Evolutionary conservation across 2,888 invertebrate genomes (phyloP), one percentile per base, ranked within the genome.

Genomic region (Dryobotodes eremita): DNA sequence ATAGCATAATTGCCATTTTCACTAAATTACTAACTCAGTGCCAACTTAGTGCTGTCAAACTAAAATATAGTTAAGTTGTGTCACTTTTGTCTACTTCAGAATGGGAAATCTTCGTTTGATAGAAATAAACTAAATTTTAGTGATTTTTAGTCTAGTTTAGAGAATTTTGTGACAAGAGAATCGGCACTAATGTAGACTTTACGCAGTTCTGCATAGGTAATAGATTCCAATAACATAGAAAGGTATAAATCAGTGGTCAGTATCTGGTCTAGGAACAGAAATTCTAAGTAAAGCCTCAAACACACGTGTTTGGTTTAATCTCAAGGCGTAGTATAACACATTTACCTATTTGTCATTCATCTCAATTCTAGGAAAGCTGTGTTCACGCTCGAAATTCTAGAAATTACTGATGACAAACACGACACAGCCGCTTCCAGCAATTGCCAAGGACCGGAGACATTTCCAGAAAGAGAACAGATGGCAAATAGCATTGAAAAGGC

Each of bases 331-430:
- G 7, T 55, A 48, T 26, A 36, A 36, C 31, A 23, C 20, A 31
- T 53, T 61, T 10, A 50, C 15, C 3, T 71, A 68, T 72, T 79
- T 66, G 17, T 36, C 7, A 68, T 61, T 72, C 46, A 80, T 74
- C 23, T 42, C 15, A 68, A 55, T 80, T 42, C 80, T 48, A 5
- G 2, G 61, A 74, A 80, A 62, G 20, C 13, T n/a, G 13, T 73
- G 55, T n/a, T n/a, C 3, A 42, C 5, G 20, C 8, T 57, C 13
- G 20, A 42, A 31, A 17, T 66, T 59, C n/a, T 26, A 80, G 53
- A 72, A 80, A 80, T 48, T 5, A 4, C 13, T 61, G 11, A 23
- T 48, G 46, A 61, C 59, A 59, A 71, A 79, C 23, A 65, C 13
- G 23, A 64, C 26, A 17, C 1, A 2, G 26, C 4, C 23, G 4